phyloP scores from a whole-genome alignment of 2,113 vertebrate species.

The Bolborhynchus lineola region DNA sequence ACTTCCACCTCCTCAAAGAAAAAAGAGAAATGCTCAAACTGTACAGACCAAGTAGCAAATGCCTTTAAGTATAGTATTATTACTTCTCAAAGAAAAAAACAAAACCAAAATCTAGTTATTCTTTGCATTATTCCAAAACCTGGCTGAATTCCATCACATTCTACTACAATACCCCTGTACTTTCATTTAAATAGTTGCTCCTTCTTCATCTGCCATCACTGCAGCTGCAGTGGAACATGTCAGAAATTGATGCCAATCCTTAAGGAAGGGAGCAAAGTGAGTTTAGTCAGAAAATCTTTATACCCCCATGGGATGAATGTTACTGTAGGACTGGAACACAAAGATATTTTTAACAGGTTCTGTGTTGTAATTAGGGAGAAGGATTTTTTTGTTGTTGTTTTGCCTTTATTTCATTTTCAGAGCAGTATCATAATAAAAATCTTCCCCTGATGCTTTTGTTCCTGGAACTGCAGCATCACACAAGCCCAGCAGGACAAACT shows the following conservation, averaged over 20 bases:
- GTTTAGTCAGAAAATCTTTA: neutral
- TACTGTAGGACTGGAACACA: neutral
- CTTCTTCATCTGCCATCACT: neutral
- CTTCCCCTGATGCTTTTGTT: neutral
- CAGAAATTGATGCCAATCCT: neutral
- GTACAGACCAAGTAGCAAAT: neutral
- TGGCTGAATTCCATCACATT: neutral
- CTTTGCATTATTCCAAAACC: neutral
- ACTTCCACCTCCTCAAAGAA: neutral
- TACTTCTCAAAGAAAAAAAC: neutral
- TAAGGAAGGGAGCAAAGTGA: neutral
- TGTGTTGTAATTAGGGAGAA: neutral
- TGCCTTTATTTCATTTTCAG: conserved; percentile 1
- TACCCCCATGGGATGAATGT: neutral
- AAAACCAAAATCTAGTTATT: neutral
- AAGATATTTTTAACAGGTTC: neutral
- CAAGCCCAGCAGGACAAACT: conserved; percentile 34
- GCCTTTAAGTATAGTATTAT: neutral
- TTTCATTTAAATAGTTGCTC: neutral
- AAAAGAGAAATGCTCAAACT: neutral
- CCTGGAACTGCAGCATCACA: conserved; percentile 21
- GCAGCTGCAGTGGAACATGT: neutral
- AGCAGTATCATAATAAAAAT: neutral
- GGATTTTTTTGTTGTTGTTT: neutral
- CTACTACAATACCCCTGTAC: neutral